Evolutionary conservation across 2,113 vertebrate species (phyloP).

Genomic region (Platichthys flesus): DNA sequence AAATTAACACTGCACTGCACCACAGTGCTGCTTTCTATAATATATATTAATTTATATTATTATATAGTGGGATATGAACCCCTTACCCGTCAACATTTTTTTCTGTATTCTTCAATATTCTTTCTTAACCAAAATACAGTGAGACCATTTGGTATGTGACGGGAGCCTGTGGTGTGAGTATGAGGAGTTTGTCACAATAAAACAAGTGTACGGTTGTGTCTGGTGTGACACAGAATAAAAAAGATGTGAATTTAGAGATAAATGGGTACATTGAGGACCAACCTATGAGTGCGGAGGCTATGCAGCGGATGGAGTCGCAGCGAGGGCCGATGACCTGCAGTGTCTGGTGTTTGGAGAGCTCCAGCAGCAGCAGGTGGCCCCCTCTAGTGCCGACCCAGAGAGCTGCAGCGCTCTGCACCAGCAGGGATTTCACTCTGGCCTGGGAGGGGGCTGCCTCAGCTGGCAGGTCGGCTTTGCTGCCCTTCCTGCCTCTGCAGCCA

Average conservation of each 20-base stretch:
- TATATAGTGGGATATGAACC: too few species aligned
- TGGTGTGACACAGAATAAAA: too few species aligned
- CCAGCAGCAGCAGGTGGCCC: slow-evolving; percentile 90
- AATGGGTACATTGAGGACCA: slow-evolving; percentile 12
- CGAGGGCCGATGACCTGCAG: slow-evolving; percentile 84
- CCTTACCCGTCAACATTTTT: too few species aligned
- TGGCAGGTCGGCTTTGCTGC: slow-evolving; percentile 35
- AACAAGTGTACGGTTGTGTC: too few species aligned
- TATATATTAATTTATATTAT: too few species aligned
- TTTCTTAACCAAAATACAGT: too few species aligned
- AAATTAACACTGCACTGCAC: too few species aligned
- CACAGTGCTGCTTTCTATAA: too few species aligned
- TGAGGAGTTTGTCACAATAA: too few species aligned
- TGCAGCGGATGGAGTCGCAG: slow-evolving; percentile 87
- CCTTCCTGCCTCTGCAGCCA: slow-evolving; percentile 67
- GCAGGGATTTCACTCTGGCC: slow-evolving; percentile 90
- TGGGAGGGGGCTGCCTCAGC: slow-evolving; percentile 51
- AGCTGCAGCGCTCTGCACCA: slow-evolving; percentile 87
- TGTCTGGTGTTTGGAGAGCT: slow-evolving; percentile 86
- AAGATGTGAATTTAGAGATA: not conserved
- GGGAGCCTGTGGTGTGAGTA: too few species aligned
- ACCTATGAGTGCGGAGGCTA: slow-evolving; percentile 87
- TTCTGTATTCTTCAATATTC: too few species aligned
- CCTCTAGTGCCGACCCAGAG: slow-evolving; percentile 95
- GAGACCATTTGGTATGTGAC: too few species aligned